These are phyloP conservation scores for Taenaris catops DNA, from an alignment of 2,888 invertebrate species.

Conservation along the genomic window DNA sequence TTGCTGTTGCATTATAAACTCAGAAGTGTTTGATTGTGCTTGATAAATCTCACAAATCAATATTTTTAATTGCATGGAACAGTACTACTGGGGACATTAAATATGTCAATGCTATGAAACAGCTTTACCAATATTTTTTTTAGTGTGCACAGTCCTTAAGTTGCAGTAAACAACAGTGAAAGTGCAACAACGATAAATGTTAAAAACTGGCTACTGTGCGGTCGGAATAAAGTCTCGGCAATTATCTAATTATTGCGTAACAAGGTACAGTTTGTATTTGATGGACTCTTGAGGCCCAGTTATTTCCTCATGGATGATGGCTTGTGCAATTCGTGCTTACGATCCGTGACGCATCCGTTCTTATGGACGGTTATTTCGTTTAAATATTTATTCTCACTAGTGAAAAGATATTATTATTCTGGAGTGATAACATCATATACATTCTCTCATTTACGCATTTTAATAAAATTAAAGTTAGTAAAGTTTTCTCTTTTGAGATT, in stretches of 20 bases:
- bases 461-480: too few species aligned
- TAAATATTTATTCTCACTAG: conserved; percentile 19
- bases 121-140: too few species aligned
- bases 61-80: too few species aligned
- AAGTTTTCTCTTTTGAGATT: too few species aligned
- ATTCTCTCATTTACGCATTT: conserved; percentile 3
- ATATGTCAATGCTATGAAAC: too few species aligned
- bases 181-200: conserved; percentile 43
- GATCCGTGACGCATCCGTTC: conserved; percentile 39
- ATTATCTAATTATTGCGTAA: conserved; percentile 61
- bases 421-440: conserved; percentile 4
- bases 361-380: conserved; percentile 25
- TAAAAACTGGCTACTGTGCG: conserved; percentile 35
- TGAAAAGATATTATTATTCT: conserved; percentile 8
- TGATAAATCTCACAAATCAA: too few species aligned
- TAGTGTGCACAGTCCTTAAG: too few species aligned
- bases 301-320: conserved; percentile 42
- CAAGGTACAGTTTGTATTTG: conserved; percentile 41
- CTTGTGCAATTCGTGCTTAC: conserved; percentile 47
- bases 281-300: conserved; percentile 41
- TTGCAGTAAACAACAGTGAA: conserved; percentile 36
- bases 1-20: too few species aligned
- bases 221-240: conserved; percentile 30
- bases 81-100: too few species aligned
- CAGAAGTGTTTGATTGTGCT: too few species aligned